These are phyloP conservation scores for Andricus curvator DNA, from an alignment of 2,888 invertebrate species.

Conservation along the genomic window DNA sequence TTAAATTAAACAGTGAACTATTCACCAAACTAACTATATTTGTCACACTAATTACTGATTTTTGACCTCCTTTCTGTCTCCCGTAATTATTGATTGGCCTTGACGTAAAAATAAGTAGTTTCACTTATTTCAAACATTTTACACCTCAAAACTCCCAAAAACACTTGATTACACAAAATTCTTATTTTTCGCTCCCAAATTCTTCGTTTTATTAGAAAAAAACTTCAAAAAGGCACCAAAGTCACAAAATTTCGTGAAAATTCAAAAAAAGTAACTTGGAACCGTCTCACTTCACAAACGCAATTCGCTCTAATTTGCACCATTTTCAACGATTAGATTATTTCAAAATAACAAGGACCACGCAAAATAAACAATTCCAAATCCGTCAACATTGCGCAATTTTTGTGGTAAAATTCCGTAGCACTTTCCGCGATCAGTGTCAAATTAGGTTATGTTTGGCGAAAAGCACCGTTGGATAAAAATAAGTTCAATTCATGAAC, in stretches of 20 bases:
- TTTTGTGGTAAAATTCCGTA: not conserved
- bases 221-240: not conserved
- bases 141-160: not conserved
- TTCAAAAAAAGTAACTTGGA: not conserved
- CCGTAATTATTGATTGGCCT: not conserved
- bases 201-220: not conserved
- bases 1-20: not conserved
- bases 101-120: not conserved
- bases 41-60: not conserved
- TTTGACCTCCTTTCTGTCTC: not conserved
- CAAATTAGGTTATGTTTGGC: conserved; percentile 14
- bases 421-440: not conserved
- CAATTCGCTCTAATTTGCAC: not conserved
- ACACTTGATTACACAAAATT: not conserved
- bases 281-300: not conserved
- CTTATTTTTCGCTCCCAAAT: not conserved
- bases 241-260: not conserved
- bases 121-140: not conserved
- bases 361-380: not conserved
- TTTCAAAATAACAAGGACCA: not conserved
- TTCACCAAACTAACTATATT: not conserved
- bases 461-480: not conserved
- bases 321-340: not conserved
- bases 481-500: not conserved
- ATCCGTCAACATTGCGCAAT: not conserved